Evolutionary conservation across 53 echinoderm and acorn worm genomes (phyloP).

Genomic region (Hippasteria phrygiana): DNA sequence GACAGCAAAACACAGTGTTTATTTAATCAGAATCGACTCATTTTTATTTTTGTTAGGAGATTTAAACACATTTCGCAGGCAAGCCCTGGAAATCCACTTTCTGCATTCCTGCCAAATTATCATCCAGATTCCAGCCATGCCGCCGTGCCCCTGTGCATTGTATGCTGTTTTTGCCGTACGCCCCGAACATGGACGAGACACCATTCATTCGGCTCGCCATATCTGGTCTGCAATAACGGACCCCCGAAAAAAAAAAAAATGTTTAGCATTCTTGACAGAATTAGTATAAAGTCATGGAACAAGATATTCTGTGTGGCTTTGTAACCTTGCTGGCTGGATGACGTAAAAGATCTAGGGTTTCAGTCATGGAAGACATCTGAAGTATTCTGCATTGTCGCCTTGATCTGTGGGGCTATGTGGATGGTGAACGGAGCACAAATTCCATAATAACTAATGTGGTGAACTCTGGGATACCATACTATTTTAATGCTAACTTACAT

Average conservation of each 20-base stretch:
- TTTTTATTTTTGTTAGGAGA: no score
- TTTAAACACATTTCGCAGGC: neutral
- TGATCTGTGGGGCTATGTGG: neutral
- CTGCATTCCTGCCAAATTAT: slow-evolving; percentile 18
- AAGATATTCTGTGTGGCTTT: neutral
- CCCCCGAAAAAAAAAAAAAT: neutral
- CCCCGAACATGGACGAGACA: neutral
- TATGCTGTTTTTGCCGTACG: neutral
- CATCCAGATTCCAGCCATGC: slow-evolving; percentile 33
- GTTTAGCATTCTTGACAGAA: slow-evolving; percentile 22
- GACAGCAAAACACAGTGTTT: no score
- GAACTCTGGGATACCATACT: neutral
- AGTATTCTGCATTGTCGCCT: slow-evolving; percentile 13
- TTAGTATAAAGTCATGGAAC: neutral
- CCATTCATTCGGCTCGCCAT: neutral
- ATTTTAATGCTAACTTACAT: neutral
- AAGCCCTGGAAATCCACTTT: slow-evolving; percentile 2
- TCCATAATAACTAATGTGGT: neutral
- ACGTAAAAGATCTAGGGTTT: neutral
- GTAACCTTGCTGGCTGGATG: slow-evolving; percentile 2
- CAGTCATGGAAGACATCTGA: neutral
- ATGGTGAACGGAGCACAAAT: neutral
- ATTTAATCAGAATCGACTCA: no score
- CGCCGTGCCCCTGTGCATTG: slow-evolving; percentile 25
- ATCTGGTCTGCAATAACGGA: neutral